Conservation (phyloP, 2,113 vertebrate species). For the Dromas ardeola region DNA sequence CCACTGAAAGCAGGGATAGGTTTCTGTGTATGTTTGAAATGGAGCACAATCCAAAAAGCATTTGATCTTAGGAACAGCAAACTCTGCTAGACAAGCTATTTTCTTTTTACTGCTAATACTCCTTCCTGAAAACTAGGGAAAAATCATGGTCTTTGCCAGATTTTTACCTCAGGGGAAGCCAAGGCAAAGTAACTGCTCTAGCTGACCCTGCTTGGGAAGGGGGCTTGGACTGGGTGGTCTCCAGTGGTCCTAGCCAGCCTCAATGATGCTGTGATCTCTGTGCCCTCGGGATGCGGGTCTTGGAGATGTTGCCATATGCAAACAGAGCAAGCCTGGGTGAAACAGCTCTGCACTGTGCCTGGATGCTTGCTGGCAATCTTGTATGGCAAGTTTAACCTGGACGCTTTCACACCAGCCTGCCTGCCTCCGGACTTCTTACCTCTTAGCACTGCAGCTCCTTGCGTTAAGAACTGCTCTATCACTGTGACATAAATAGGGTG, state of each 20-base stretch:
- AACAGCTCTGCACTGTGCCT: neutral
- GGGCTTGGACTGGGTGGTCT: neutral
- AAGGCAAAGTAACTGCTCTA: neutral
- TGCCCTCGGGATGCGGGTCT: accelerated
- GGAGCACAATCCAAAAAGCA: neutral
- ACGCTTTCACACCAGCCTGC: neutral
- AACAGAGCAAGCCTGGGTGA: neutral
- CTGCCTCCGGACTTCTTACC: neutral
- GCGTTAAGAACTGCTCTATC: neutral
- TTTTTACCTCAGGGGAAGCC: neutral
- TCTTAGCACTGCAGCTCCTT: neutral
- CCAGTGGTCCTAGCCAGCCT: too few species aligned
- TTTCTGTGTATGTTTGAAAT: neutral
- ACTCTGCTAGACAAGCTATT: neutral
- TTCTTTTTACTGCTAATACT: neutral
- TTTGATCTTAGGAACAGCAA: neutral
- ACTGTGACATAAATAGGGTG: neutral
- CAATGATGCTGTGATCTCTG: neutral
- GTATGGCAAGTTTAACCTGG: neutral
- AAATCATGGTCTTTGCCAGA: neutral
- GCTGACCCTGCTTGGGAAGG: neutral
- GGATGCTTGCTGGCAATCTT: neutral
- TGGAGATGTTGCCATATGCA: accelerated
- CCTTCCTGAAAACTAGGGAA: neutral
- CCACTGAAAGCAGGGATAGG: neutral